Base-by-base conservation (phyloP, 53 echinoderm and acorn worm genomes). In the Henricia sp. region DNA sequence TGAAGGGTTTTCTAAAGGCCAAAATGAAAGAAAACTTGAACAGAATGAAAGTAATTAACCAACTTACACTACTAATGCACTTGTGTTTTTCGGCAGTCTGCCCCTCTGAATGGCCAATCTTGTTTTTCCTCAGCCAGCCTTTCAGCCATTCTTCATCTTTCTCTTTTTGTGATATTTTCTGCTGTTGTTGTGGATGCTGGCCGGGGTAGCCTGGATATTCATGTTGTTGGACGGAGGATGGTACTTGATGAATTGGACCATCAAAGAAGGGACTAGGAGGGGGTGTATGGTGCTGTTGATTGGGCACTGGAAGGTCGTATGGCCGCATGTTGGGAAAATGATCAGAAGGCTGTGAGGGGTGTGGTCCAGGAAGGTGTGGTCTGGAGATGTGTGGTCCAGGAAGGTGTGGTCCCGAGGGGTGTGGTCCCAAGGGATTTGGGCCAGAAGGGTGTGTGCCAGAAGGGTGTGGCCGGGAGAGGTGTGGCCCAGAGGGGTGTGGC, bases 71-170 rank as follows among this genome's bases (percentile, higher is more conserved):
- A n/a, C n/a, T n/a, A 34, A 70, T 43, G 14, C 43, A 21, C 6
- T 46, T 70, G 13, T 20, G 3, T 52, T 67, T 37, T 23, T 38
- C 64, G 19, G 29, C 33, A 30, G 11, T 80, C 1, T 32, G 12
- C 24, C 37, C 50, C 57, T 46, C 50, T 21, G 80, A 48, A 34
- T 80, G 65, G 65, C 46, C 48, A 21, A 52, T 71, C 35, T 72
- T 53, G 19, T 40, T 71, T 38, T 33, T 70, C 41, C 38, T 55
- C 43, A 54, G 43, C 72, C 85, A 84, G 39, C 41, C 27, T 13
- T 39, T 59, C 44, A 84, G 10, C 85, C 85, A 84, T 2, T 84
- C 85, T 32, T 72, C 56, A 40, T 84, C 85, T 30, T 41, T 52
- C 24, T 71, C 58, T 56, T 60, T 57, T 72, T 72, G 70, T 27